A percentile compares a stretch with the other conserved stretches of the same genome.
Conservation (phyloP, 2,797 vertebrate genomes). For the Enteromius mattozi region DNA sequence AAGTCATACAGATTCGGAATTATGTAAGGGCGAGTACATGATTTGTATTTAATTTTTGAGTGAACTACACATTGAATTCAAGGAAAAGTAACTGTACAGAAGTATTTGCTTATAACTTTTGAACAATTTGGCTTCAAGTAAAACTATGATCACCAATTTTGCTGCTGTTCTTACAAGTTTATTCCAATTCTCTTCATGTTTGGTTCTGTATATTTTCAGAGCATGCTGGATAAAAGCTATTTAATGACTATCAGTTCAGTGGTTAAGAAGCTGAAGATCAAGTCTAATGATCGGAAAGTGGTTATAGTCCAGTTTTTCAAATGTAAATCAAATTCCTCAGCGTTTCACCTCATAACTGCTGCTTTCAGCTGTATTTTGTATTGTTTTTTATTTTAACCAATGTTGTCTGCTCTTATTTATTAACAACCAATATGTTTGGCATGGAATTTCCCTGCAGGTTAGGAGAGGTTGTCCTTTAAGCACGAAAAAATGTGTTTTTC, state of each 20-base stretch:
- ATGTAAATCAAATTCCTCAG: neutral
- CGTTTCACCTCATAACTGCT: neutral
- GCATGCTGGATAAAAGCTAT: neutral
- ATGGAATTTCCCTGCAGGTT: neutral
- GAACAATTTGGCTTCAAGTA: too few relatives aligned
- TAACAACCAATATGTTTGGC: constrained; percentile 3
- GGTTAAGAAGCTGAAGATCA: neutral
- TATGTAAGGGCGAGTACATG: neutral
- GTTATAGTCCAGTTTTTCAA: neutral
- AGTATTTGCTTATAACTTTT: neutral
- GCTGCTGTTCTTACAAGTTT: neutral
- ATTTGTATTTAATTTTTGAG: neutral
- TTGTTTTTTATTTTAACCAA: neutral
- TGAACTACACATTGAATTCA: neutral
- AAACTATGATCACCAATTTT: neutral
- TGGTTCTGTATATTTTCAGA: neutral
- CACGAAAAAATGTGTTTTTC: neutral
- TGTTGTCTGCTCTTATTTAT: constrained; percentile 3
- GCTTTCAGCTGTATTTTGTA: neutral
- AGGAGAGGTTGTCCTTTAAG: constrained; percentile 15
- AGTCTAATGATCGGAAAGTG: neutral
- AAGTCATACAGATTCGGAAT: neutral
- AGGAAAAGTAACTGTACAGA: neutral
- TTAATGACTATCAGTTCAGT: neutral
- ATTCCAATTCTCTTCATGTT: neutral